Conservation (phyloP, 53 echinoderm and acorn worm species). For the Paracentrotus lividus region DNA sequence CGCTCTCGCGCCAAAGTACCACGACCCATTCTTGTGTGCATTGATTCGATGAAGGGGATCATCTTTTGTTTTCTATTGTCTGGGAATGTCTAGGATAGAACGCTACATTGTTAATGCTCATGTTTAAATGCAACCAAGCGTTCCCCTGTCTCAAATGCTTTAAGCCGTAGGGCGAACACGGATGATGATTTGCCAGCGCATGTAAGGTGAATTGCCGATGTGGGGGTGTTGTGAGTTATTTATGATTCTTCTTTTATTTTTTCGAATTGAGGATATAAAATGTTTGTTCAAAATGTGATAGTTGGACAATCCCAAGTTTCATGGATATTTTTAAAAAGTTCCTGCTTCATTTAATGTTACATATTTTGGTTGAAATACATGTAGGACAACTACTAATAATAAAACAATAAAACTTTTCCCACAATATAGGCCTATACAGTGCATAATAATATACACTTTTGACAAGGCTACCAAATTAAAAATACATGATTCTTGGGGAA, state of each 20-base stretch:
- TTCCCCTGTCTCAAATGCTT: neutral
- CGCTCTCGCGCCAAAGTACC: neutral
- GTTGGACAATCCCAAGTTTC: too few relatives aligned
- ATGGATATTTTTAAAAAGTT: too few relatives aligned
- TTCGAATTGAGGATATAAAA: neutral
- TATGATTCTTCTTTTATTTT: neutral
- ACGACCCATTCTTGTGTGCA: neutral
- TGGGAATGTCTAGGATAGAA: neutral
- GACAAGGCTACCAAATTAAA: too few relatives aligned
- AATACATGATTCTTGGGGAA: too few relatives aligned
- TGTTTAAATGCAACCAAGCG: neutral
- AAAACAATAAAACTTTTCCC: too few relatives aligned
- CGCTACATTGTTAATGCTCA: constrained; percentile 22
- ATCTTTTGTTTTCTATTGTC: neutral
- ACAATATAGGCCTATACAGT: too few relatives aligned
- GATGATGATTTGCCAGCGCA: neutral
- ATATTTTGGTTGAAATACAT: too few relatives aligned
- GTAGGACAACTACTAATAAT: too few relatives aligned
- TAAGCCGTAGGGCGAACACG: neutral
- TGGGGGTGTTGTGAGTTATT: neutral
- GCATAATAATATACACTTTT: too few relatives aligned
- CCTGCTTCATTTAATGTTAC: too few relatives aligned
- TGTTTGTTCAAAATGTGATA: neutral
- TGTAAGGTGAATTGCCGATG: neutral
- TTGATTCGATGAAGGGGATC: neutral